A percentile compares a stretch with the other conserved stretches of the same genome.
phyloP scores from a whole-genome alignment of 2,797 vertebrate species.

The Enteromius thamalakanensis region DNA sequence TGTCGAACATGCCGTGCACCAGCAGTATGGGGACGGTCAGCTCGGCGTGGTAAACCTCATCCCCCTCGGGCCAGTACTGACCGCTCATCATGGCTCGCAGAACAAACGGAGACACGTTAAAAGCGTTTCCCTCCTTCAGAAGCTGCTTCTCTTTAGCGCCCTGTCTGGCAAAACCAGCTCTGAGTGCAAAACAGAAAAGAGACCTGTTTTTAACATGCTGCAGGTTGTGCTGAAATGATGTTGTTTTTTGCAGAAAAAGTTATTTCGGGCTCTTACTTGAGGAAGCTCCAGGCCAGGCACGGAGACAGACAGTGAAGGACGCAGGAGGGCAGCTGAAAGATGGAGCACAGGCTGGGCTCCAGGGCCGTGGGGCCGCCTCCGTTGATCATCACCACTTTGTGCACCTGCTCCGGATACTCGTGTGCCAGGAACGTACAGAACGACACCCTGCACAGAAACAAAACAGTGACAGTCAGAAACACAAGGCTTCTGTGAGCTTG shows the following conservation, averaged over 20 bases:
- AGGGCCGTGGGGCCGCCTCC: slow-evolving; percentile 94
- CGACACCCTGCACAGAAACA: slow-evolving; percentile 82
- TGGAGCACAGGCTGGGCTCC: slow-evolving; percentile 96
- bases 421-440: slow-evolving; percentile 98
- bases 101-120: slow-evolving; percentile 95
- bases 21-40: slow-evolving; percentile 92
- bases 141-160: slow-evolving; percentile 98
- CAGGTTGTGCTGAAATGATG: background rate
- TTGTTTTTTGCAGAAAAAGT: background rate
- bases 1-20: slow-evolving; percentile 95
- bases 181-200: slow-evolving; percentile 57
- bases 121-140: slow-evolving; percentile 93
- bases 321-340: slow-evolving; percentile 96
- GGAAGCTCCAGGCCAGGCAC: slow-evolving; percentile 97
- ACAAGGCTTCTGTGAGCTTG: background rate
- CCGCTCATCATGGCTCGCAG: slow-evolving; percentile 97
- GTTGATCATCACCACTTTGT: slow-evolving; percentile 98
- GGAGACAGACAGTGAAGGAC: slow-evolving; percentile 93
- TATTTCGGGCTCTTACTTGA: slow-evolving; percentile 83
- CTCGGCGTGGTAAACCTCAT: slow-evolving; percentile 96
- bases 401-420: slow-evolving; percentile 94
- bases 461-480: background rate
- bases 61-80: slow-evolving; percentile 98
- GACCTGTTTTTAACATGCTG: background rate
- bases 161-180: slow-evolving; percentile 94